A percentile compares a stretch with the other conserved stretches of the same genome.
phyloP scores from a whole-genome alignment of 2,888 invertebrate species.

The Chrysopilus asiliformis region DNA sequence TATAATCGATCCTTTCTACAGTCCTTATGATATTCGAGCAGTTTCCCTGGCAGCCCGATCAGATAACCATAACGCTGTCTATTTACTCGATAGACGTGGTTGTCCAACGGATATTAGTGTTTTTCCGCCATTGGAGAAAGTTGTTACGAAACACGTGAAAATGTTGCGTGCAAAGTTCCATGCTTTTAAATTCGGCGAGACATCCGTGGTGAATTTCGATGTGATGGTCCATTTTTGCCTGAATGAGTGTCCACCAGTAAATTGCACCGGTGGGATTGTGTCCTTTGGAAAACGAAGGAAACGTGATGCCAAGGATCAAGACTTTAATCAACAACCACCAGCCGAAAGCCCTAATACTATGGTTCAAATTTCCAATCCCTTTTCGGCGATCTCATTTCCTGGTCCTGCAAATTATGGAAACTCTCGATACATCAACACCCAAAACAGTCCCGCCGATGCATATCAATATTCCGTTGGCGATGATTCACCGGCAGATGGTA shows the following conservation, averaged over 20 bases:
- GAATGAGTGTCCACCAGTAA: conserved; percentile 50
- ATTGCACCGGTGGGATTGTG: conserved; percentile 31
- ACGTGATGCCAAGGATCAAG: conserved; percentile 7
- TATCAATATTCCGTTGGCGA: background rate
- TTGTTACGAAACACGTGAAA: conserved; percentile 25
- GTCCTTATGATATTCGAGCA: conserved; percentile 51
- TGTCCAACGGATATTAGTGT: conserved; percentile 60
- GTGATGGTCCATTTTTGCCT: conserved; percentile 71
- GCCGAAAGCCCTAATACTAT: background rate
- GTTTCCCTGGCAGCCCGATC: conserved; percentile 71
- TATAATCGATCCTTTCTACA: conserved; percentile 42
- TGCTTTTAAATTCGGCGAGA: conserved; percentile 77
- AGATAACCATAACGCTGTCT: conserved; percentile 56
- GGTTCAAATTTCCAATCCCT: conserved; percentile 4
- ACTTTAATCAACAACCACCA: background rate
- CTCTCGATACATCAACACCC: background rate
- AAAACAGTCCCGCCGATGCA: background rate
- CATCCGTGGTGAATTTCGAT: conserved; percentile 69
- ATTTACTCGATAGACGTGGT: conserved; percentile 61
- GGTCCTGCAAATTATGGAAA: background rate
- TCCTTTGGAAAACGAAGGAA: conserved; percentile 7
- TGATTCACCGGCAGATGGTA: background rate
- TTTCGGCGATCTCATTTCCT: conserved; percentile 2
- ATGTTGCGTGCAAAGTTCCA: conserved; percentile 52
- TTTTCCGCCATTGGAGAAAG: conserved; percentile 38